Evolutionary conservation across 1,140 invertebrate genomes (phyloP), one percentile per base, ranked within the genome.

Genomic region (Leptonema lineaticorne): DNA sequence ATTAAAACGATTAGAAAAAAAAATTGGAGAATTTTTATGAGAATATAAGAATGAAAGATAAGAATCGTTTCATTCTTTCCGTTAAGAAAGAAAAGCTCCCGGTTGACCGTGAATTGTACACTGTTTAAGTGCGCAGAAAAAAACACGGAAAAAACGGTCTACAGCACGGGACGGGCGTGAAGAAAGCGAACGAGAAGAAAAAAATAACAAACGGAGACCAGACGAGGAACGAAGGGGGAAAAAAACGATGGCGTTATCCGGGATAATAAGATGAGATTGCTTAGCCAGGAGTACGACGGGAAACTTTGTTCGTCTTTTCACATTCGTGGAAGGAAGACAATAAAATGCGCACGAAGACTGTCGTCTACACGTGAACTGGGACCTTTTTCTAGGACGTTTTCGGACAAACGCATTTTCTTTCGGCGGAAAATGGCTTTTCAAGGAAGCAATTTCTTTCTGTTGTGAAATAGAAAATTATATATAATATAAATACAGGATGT

Each of bases 231-330:
- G 24, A 9, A 9, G 24, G 11, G 24, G 22, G 24, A 20, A 26
- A 53, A 6, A 18, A 53, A 26, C 1, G 24, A 22, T n/a, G n/a
- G 24, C 30, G 24, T 59, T 59, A 59, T 33, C 28, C 26, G 28
- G n/a, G 57, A 37, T 59, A 59, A 59, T 59, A 59, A 37, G 28
- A 59, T 59, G 30, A 59, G 28, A 59, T 59, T 59, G 28, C 30
- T 33, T 59, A n/a, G 27, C 27, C 11, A 11, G 57, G 20, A 59
- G 33, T 33, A 37, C 18, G n/a, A 28, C 57, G 7, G n/a, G 16
- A 59, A 59, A 59, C 57, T 59, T 59, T 33, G 28, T 59, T 29
- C 57, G 27, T 59, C 57, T 33, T 53, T 28, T 57, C 46, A 28
- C 53, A 30, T 57, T 59, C 57, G 33, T n/a, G n/a, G 57, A 14